Evolutionary conservation across 1,140 invertebrate species (phyloP), one percentile per base, ranked within the genome.

Genomic region (Papilio glaucus): DNA sequence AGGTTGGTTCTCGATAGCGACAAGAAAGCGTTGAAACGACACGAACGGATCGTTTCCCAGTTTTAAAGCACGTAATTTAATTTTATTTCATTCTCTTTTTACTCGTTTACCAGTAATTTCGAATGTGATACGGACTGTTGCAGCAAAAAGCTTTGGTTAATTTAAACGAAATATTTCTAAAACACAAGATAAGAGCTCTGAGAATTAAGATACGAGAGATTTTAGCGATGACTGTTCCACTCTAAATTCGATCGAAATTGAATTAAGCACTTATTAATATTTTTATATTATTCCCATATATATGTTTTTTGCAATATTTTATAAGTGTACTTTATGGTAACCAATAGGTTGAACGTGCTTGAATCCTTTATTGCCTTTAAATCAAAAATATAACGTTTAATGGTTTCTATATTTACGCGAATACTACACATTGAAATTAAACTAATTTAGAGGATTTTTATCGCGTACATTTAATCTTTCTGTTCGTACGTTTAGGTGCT

Each of bases 71-170:
- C 10, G 49, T 2, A 13, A 9, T 49, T 12, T 41, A 41, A 18
- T 18, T 49, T 49, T 18, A 33, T 33, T 33, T 33, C 29, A 33
- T 9, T 57, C n/a, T 10, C 24, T 57, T 57, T 57, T 57, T 57
- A 57, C 49, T 57, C 21, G 21, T 24, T 57, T 57, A 18, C 10
- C 5, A 57, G 24, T 57, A 57, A 57, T 57, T 24, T 57, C 21
- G 21, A 57, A 53, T 53, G 21, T 9, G 49, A 53, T 53, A 53
- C 21, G 12, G 21, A 13, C 9, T 13, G 29, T 33, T 33, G 29
- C 29, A 12, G 49, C 49, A 57, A 57, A 57, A 57, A 57, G 49
- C 49, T 57, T 57, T 57, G 21, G 49, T 57, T 57, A 57, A 57
- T 57, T 57, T 57, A 57, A 24, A 57, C 0, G 21, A 26, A 24